Evolutionary conservation across 2,797 vertebrate genomes (phyloP).

Genomic region (Thamnophis elegans): DNA sequence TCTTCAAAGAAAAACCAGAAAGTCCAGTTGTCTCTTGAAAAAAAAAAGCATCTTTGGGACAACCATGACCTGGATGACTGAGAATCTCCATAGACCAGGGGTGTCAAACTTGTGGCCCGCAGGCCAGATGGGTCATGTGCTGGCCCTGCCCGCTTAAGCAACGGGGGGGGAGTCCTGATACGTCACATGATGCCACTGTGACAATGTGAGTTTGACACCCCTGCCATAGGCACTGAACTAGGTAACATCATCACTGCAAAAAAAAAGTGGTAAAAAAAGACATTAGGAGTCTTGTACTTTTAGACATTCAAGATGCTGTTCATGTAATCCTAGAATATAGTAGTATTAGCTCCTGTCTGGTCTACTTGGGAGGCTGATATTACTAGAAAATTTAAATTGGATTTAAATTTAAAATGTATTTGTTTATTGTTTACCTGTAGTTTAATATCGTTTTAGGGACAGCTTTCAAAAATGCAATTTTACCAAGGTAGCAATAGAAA

Average conservation of each 20-base stretch:
- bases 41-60: no score
- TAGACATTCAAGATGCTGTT: not conserved
- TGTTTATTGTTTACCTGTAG: not conserved
- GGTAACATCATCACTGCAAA: not conserved
- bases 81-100: no score
- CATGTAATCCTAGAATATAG: not conserved
- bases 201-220: no score
- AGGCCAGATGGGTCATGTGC: no score
- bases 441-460: not conserved
- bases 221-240: not conserved
- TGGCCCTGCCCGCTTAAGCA: no score
- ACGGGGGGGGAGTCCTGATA: no score
- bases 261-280: not conserved
- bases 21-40: no score
- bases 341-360: not conserved
- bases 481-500: not conserved
- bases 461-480: not conserved
- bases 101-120: no score
- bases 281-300: not conserved
- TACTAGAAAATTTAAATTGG: not conserved
- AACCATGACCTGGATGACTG: no score
- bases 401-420: not conserved
- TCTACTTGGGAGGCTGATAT: no score
- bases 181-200: no score
- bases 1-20: no score